These are phyloP conservation scores for Sylvia atricapilla DNA, from an alignment of 2,113 vertebrate species.

Conservation along the genomic window DNA sequence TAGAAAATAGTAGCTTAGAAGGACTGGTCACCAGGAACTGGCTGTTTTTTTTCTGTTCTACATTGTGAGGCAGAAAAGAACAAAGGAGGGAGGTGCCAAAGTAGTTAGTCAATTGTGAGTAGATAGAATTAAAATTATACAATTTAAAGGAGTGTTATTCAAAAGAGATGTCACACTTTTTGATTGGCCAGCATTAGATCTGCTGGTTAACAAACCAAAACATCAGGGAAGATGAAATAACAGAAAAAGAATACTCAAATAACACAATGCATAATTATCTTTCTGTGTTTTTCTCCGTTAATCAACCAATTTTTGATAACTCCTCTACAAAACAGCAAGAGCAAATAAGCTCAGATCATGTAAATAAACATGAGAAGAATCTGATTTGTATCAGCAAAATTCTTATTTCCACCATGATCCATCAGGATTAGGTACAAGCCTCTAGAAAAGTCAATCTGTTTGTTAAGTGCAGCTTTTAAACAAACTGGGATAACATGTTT, in stretches of 20 bases:
- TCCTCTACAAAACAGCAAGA: background rate
- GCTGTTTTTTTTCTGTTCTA: background rate
- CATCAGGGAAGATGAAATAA: background rate
- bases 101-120: background rate
- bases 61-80: background rate
- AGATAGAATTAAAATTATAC: background rate
- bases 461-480: background rate
- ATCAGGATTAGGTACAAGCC: background rate
- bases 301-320: background rate
- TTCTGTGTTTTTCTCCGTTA: background rate
- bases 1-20: background rate
- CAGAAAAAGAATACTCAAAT: background rate
- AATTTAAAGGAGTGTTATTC: background rate
- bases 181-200: background rate
- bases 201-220: background rate
- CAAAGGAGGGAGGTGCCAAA: background rate
- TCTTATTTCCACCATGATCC: background rate
- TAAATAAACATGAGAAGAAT: background rate
- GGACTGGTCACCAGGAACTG: background rate
- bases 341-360: background rate
- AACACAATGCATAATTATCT: background rate
- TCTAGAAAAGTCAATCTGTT: background rate
- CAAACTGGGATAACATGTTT: background rate
- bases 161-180: background rate
- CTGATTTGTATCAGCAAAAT: background rate